A percentile compares a stretch with the other conserved stretches of the same genome.
Conservation (phyloP, 2,888 invertebrate genomes). For the Platerodrilus igneus region DNA sequence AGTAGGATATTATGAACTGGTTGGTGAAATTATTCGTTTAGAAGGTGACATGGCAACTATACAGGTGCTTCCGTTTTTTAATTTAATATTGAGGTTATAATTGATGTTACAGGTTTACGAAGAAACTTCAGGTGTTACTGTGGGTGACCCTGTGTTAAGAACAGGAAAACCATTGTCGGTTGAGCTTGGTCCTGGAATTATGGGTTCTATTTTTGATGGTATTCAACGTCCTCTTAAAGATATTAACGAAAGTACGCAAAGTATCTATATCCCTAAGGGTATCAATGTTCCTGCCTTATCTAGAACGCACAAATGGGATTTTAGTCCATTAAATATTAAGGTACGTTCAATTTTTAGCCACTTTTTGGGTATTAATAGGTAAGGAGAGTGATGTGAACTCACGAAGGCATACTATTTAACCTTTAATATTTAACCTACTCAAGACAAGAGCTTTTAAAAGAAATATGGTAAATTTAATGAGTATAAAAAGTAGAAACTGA, state of each 20-base stretch:
- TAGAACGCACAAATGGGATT: slow-evolving; percentile 83
- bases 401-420: no score
- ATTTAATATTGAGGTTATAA: neutral
- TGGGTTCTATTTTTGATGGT: slow-evolving; percentile 99
- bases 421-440: no score
- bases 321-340: slow-evolving; percentile 77
- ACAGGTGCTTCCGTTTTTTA: slow-evolving; percentile 67
- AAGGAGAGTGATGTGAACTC: no score
- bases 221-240: slow-evolving; percentile 98
- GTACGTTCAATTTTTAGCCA: slow-evolving; percentile 45
- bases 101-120: slow-evolving; percentile 59
- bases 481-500: no score
- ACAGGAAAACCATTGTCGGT: slow-evolving; percentile 99
- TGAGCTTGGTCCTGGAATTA: slow-evolving; percentile 97
- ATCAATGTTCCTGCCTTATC: slow-evolving; percentile 91
- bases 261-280: slow-evolving; percentile 99
- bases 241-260: slow-evolving; percentile 87
- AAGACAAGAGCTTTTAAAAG: no score
- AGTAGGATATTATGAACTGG: slow-evolving; percentile 96
- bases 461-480: no score
- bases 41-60: slow-evolving; percentile 99
- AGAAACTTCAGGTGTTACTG: slow-evolving; percentile 96
- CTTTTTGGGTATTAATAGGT: neutral
- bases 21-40: slow-evolving; percentile 98
- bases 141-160: slow-evolving; percentile 96